Conservation (phyloP, 1,140 invertebrate genomes). For the Mycetomoellerius zeteki region DNA sequence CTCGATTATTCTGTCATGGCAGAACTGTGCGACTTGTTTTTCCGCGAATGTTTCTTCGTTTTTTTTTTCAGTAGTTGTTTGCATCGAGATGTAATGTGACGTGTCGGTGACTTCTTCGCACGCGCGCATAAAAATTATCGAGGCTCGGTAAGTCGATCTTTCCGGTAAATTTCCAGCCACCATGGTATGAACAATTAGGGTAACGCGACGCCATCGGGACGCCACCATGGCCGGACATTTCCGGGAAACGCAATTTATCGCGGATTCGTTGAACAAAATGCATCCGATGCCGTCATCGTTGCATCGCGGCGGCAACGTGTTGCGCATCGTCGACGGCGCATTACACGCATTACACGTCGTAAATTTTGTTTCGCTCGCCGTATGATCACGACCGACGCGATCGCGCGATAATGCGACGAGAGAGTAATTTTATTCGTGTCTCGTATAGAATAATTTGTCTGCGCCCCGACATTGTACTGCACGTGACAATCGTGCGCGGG, state of each 20-base stretch:
- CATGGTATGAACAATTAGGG: constrained; percentile 57
- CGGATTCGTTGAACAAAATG: constrained; percentile 31
- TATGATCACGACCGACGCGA: constrained; percentile 45
- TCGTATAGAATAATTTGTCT: constrained; percentile 70
- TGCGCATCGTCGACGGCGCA: constrained; percentile 10
- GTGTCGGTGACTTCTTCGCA: background rate
- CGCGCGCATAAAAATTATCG: background rate
- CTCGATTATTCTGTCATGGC: background rate
- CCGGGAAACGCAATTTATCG: constrained; percentile 65
- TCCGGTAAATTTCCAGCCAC: constrained; percentile 63
- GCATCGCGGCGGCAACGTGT: background rate
- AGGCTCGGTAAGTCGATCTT: constrained; percentile 23
- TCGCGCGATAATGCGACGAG: constrained; percentile 61
- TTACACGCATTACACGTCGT: constrained; percentile 49
- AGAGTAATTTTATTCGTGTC: constrained; percentile 64
- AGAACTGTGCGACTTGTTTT: background rate
- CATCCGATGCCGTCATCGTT: constrained; percentile 16
- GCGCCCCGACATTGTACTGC: constrained; percentile 13
- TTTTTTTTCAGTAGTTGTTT: background rate
- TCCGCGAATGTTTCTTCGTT: background rate
- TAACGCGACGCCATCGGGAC: constrained; percentile 42
- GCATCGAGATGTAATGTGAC: background rate
- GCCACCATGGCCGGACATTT: constrained; percentile 27
- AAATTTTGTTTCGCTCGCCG: constrained; percentile 57
- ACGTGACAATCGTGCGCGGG: background rate